Evolutionary conservation across 2,113 vertebrate genomes (phyloP).

Genomic region (Petroica traversi): DNA sequence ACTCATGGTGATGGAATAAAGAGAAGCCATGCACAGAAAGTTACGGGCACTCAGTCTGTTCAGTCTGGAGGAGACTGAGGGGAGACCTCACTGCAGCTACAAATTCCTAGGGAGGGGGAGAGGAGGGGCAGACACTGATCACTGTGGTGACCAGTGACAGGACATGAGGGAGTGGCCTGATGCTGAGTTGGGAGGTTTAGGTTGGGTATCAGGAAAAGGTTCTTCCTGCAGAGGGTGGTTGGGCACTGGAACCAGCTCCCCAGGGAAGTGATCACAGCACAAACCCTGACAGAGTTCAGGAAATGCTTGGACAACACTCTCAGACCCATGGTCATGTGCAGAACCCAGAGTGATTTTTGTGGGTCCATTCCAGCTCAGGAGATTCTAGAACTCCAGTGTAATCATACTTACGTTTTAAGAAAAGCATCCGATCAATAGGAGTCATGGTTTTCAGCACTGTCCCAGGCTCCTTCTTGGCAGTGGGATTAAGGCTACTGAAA

Average conservation of each 20-base stretch:
- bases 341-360: neutral
- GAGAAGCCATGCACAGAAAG: neutral
- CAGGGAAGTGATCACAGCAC: neutral
- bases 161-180: accelerated
- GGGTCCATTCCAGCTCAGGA: neutral
- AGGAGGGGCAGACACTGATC: neutral
- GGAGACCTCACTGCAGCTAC: neutral
- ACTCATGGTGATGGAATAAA: neutral
- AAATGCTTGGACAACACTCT: accelerated
- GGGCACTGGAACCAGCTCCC: neutral
- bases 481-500: slow-evolving; percentile 49
- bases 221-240: neutral
- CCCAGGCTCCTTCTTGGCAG: slow-evolving; percentile 41
- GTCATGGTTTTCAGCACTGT: slow-evolving; percentile 61
- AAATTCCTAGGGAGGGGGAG: neutral
- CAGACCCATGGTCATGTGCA: neutral
- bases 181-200: neutral
- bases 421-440: slow-evolving; percentile 48
- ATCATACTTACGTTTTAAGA: slow-evolving; percentile 74
- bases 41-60: neutral
- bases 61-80: neutral
- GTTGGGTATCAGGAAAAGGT: neutral
- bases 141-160: neutral
- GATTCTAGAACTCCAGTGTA: neutral
- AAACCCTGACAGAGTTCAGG: neutral